Evolutionary conservation across 2,113 vertebrate species (phyloP), one percentile per base, ranked within the genome.

Genomic region (Origma solitaria): DNA sequence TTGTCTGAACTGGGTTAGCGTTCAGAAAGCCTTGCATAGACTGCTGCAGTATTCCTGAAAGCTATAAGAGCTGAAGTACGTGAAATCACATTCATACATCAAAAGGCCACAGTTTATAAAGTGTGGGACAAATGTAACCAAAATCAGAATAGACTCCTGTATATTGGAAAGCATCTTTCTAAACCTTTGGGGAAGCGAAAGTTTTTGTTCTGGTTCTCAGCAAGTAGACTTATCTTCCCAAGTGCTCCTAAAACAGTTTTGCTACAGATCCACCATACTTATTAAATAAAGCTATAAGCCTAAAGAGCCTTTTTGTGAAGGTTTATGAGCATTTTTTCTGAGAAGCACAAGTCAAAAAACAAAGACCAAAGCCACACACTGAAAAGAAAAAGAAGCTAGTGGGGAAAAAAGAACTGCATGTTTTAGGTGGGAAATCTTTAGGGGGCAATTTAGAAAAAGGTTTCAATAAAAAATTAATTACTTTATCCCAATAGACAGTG

Each of bases 331-430:
- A 88, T 94, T 97, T 96, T 53, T 92, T 95, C 31, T 31, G 91
- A 73, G 91, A 97, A 96, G 90, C 47, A 82, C 62, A 95, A 96
- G 94, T 97, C 87, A 97, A 96, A 97, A 97, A 97, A 83, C 95
- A 76, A 96, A 97, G 80, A 97, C 96, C 94, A 97, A 98, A 98
- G 93, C 82, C 64, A 78, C 58, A 72, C 61, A 76, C 35, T 87
- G 93, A 95, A 95, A 80, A 68, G 35, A 73, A 68, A 95, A 94
- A 86, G 50, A 70, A 93, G 15, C 75, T 54, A 10, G 15, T 18
- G 15, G 15, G 1, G 15, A 50, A 76, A 93, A 90, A 76, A 71
- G 33, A 90, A 15, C 68, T 94, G 62, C 53, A 58, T 81, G 60
- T 85, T 95, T 86, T 61, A 88, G 51, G 45, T 89, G 64, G 60